Base-by-base conservation (phyloP, 2,113 vertebrate species). In the Pluvialis apricaria region DNA sequence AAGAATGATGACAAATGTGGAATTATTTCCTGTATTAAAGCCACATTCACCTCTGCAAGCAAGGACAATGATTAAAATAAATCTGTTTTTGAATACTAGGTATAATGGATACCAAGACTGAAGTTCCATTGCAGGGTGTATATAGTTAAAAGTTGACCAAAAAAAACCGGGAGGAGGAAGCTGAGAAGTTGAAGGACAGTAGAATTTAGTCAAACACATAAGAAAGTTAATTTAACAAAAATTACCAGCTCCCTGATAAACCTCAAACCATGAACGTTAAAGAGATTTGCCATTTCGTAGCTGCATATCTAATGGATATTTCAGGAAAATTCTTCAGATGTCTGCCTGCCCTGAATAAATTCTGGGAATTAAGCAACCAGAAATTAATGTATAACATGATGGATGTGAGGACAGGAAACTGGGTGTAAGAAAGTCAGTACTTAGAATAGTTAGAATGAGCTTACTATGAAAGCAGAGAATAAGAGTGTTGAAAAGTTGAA, bases 381-480 rank as follows among this genome's bases (percentile, higher is more conserved):
- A 87, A 76, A 44, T 18, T 32, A 54, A 52, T 22, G 6, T 13
- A 34, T 70, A 62, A 31, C 36, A 7, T 36, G 21, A 49, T 22
- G 32, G 28, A 49, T n/a, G 3, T 40, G 34, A 86, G 34, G 24
- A 57, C 4, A 81, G 2, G 10, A 3, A 76, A 68, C 7, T 20
- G 1, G 0, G 1, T 55, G 8, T 38, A 69, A 55, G 6, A 10
- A 70, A 82, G 42, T 22, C 3, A 1, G 4, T 81, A 24, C 3
- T 49, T n/a, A n/a, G 10, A 57, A 55, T 1, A 62, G 11, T n/a
- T 69, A 36, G 7, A 91, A 89, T n/a, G 9, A 82, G 3, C 1
- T 78, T 54, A 62, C 2, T 38, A n/a, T 17, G 15, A 80, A 64
- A 87, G 17, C 4, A 66, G 18, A 45, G 16, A 66, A 22, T 44